These are phyloP conservation scores for Erynnis tages DNA, from an alignment of 2,888 invertebrate species.

Conservation along the genomic window DNA sequence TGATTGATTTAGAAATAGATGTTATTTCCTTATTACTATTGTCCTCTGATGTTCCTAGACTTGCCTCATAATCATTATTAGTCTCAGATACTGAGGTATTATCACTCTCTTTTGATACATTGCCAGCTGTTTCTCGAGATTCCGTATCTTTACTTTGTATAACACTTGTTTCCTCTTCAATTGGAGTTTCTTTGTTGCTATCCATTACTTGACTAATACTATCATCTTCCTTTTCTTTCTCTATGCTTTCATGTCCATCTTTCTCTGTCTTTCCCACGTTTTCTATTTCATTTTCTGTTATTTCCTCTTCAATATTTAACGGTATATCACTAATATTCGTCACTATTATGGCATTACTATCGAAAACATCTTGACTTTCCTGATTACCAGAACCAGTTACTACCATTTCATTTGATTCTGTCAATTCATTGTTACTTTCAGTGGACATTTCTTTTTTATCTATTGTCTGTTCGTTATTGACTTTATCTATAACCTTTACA, in stretches of 20 bases:
- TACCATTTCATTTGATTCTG: not conserved
- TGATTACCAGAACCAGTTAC: not conserved
- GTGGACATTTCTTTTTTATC: not conserved
- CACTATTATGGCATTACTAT: not conserved
- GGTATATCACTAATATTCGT: slow-evolving; percentile 1
- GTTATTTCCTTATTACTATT: not conserved
- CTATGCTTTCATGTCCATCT: not conserved
- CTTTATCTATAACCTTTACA: slow-evolving; percentile 11
- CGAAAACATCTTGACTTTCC: not conserved
- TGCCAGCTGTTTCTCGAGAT: too few species aligned
- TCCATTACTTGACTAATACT: slow-evolving; percentile 1
- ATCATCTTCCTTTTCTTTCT: not conserved
- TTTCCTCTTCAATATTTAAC: not conserved
- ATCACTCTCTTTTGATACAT: too few species aligned
- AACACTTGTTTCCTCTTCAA: slow-evolving; percentile 11
- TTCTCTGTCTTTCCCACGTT: not conserved
- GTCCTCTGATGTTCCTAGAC: too few species aligned
- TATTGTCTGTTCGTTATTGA: slow-evolving; percentile 12
- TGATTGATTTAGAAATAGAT: not conserved
- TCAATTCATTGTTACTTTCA: too few species aligned
- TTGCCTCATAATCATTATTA: too few species aligned
- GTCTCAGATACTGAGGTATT: too few species aligned
- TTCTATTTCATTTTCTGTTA: not conserved
- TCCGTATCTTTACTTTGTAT: too few species aligned
- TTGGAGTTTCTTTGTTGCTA: not conserved